A percentile compares a stretch with the other conserved stretches of the same genome.
Evolutionary conservation across 2,113 vertebrate genomes (phyloP).

Genomic region (Chionodraco myersi): DNA sequence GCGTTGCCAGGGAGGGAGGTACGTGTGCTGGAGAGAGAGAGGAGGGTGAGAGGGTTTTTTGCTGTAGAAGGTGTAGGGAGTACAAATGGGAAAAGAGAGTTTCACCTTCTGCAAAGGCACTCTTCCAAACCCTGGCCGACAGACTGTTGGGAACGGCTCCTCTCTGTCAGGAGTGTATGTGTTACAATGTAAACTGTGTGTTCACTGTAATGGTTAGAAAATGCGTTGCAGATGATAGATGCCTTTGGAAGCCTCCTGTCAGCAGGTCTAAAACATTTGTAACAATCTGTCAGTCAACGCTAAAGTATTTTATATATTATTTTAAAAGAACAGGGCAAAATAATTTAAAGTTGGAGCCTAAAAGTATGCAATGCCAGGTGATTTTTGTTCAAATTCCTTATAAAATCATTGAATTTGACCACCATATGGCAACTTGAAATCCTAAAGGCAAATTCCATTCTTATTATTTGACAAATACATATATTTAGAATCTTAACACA

Average conservation of each 20-base stretch:
- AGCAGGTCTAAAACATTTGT: slow-evolving; percentile 23
- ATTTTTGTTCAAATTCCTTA: too few relatives aligned
- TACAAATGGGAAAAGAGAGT: slow-evolving; percentile 25
- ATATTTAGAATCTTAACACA: neutral
- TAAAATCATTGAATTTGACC: neutral
- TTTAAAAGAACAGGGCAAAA: neutral
- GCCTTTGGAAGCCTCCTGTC: slow-evolving; percentile 40
- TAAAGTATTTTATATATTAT: neutral
- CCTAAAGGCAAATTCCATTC: neutral
- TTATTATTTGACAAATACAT: too few relatives aligned
- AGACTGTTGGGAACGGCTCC: slow-evolving; percentile 6
- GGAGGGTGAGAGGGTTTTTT: slow-evolving; percentile 25
- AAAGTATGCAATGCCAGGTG: neutral
- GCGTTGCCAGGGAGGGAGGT: slow-evolving; percentile 50
- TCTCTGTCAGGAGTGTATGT: slow-evolving; percentile 40
- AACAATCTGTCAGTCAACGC: slow-evolving; percentile 20
- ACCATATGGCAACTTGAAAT: too few relatives aligned
- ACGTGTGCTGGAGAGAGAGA: slow-evolving; percentile 10
- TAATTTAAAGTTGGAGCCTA: neutral
- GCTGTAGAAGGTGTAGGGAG: slow-evolving; percentile 45
- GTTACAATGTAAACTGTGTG: slow-evolving; percentile 49
- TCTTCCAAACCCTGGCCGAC: slow-evolving; percentile 35
- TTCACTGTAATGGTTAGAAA: slow-evolving; percentile 38
- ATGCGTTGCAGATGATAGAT: slow-evolving; percentile 44
- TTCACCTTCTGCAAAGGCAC: slow-evolving; percentile 46